Evolutionary conservation across 2,888 invertebrate species (phyloP).

Genomic region (Dryococelus australis): DNA sequence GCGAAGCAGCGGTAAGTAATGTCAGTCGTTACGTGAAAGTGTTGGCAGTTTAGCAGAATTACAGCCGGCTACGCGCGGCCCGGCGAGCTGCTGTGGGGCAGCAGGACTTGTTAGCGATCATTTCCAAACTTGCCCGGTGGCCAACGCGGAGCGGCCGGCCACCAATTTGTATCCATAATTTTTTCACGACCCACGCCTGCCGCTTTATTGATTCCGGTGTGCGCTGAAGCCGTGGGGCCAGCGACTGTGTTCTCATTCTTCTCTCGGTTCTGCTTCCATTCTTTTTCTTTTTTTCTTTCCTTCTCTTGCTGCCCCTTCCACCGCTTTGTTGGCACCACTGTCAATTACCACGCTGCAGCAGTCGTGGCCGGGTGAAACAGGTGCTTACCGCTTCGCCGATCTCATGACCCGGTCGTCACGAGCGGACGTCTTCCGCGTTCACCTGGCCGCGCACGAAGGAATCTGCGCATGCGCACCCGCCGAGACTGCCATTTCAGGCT

Average conservation of each 20-base stretch:
- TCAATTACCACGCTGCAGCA: not conserved
- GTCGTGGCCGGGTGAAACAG: too few relatives aligned
- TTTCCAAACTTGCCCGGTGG: constrained; percentile 11
- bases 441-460: too few relatives aligned
- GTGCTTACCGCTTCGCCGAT: too few relatives aligned
- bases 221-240: not conserved
- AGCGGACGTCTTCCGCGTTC: too few relatives aligned
- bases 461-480: too few relatives aligned
- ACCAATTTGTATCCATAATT: not conserved
- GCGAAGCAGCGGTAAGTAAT: constrained; percentile 6
- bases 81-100: not conserved
- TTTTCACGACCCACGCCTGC: not conserved
- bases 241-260: constrained; percentile 11
- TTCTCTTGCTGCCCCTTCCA: not conserved
- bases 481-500: too few relatives aligned
- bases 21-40: not conserved
- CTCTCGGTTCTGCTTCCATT: not conserved
- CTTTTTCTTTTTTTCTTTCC: not conserved
- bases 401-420: too few relatives aligned
- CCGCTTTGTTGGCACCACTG: not conserved
- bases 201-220: not conserved
- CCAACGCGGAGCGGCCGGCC: not conserved
- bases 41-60: not conserved
- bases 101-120: not conserved
- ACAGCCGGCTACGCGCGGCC: not conserved